Percentiles rank a stretch among this genome's conserved stretches.
Evolutionary conservation across 1,140 invertebrate species (phyloP).

Genomic region (Hyles euphorbiae): DNA sequence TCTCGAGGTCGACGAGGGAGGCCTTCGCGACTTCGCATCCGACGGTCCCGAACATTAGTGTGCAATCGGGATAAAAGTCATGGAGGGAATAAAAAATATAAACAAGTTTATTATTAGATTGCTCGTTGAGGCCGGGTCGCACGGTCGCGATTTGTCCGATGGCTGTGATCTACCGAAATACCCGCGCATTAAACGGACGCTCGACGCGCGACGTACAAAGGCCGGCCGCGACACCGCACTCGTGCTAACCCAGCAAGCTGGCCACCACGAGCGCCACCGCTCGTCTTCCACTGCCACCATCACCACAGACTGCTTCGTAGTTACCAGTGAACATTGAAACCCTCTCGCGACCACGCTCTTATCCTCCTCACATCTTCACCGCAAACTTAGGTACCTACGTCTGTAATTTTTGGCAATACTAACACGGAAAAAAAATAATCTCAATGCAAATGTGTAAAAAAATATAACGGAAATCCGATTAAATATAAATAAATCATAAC

Average conservation of each 20-base stretch:
- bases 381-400: constrained; percentile 12
- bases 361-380: neutral
- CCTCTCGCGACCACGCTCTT: neutral
- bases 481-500: too few relatives aligned
- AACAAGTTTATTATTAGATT: constrained; percentile 74
- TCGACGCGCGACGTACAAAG: constrained; percentile 49
- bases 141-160: constrained; percentile 72
- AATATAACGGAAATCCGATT: too few relatives aligned
- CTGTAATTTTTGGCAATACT: neutral
- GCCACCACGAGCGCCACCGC: constrained; percentile 33
- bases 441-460: neutral
- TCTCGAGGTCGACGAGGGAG: constrained; percentile 43
- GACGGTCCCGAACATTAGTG: constrained; percentile 19
- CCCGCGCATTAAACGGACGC: constrained; percentile 61
- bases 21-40: constrained; percentile 21
- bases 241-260: constrained; percentile 42
- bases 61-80: constrained; percentile 54
- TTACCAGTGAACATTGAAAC: neutral
- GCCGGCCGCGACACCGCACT: constrained; percentile 52
- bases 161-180: constrained; percentile 73
- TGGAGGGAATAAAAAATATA: constrained; percentile 70
- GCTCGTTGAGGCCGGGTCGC: constrained; percentile 68
- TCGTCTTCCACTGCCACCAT: constrained; percentile 4
- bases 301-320: constrained; percentile 1
- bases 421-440: neutral